Evolutionary conservation across 2,113 vertebrate genomes (phyloP), one percentile per base, ranked within the genome.

Genomic region (Oncorhynchus mykiss): DNA sequence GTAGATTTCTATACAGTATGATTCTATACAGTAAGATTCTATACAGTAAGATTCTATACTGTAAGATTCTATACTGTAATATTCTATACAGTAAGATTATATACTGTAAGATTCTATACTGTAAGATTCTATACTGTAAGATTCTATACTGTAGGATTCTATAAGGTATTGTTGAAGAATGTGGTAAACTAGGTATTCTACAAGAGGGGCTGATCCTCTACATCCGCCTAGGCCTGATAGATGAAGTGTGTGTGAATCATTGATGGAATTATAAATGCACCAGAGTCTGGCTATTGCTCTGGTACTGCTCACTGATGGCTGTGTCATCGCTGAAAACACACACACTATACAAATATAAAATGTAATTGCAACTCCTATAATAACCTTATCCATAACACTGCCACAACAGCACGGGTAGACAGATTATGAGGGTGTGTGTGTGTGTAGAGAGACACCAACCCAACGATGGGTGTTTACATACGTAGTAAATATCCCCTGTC

Each of bases 231-330:
- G 59, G 60, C 16, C 27, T 49, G 31, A 57, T 39, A 27, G n/a
- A 34, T 45, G 39, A 9, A 45, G 9, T 45, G 0, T 24, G 39
- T 12, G 73, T 92, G 80, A 91, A 92, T 92, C 81, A 92, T 90
- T 92, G 76, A 94, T 88, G 80, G 70, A 45, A 67, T 88, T 90
- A 88, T 88, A 83, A 91, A 93, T 80, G 90, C 89, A 78, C 81
- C 86, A 83, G 82, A 73, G 72, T 77, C 54, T 59, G 31, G 67
- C 57, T 67, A 49, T 70, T 78, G 67, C 76, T 80, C 31, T 62
- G n/a, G 59, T 62, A 22, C 59, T 69, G 60, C 67, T 73, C 66
- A 64, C 70, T 14, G 2, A 67, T 73, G 74, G 48, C 60, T 31
- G 48, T 18, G 20, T 48, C 18, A n/a, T 20, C 24, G 29, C 75